Conservation (phyloP, 2,113 vertebrate genomes). For the Amphiprion ocellaris region DNA sequence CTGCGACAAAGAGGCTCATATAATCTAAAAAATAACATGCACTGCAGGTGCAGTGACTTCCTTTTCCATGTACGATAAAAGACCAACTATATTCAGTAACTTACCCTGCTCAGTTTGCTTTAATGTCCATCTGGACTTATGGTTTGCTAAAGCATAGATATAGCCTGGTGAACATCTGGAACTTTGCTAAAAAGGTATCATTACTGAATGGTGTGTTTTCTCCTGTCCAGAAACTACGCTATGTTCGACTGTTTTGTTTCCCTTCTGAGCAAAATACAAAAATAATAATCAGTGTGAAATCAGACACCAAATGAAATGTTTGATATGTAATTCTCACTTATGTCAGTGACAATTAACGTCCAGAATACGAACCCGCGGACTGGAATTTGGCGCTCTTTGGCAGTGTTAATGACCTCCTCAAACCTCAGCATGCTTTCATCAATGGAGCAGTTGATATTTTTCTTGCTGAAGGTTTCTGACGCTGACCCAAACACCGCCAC, state of each 20-base stretch:
- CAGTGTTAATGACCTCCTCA: constrained; percentile 88
- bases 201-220: constrained; percentile 59
- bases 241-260: constrained; percentile 15
- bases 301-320: background rate
- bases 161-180: constrained; percentile 75
- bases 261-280: constrained; percentile 9
- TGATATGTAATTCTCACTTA: constrained; percentile 23
- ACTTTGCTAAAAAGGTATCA: constrained; percentile 68
- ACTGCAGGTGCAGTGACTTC: constrained; percentile 16
- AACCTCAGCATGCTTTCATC: constrained; percentile 94
- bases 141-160: constrained; percentile 65
- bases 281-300: constrained; percentile 11
- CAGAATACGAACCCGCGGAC: constrained; percentile 89
- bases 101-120: constrained; percentile 40
- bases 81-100: constrained; percentile 36
- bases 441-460: constrained; percentile 95
- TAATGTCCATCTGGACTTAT: constrained; percentile 65
- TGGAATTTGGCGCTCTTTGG: constrained; percentile 89
- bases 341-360: constrained; percentile 22
- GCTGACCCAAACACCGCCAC: constrained; percentile 95
- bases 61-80: constrained; percentile 39
- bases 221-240: constrained; percentile 39
- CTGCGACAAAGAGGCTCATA: background rate
- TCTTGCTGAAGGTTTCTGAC: constrained; percentile 93
- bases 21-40: constrained; percentile 18